Evolutionary conservation across 2,888 invertebrate species (phyloP), one percentile per base, ranked within the genome.

Genomic region (Nephrotoma appendiculata): DNA sequence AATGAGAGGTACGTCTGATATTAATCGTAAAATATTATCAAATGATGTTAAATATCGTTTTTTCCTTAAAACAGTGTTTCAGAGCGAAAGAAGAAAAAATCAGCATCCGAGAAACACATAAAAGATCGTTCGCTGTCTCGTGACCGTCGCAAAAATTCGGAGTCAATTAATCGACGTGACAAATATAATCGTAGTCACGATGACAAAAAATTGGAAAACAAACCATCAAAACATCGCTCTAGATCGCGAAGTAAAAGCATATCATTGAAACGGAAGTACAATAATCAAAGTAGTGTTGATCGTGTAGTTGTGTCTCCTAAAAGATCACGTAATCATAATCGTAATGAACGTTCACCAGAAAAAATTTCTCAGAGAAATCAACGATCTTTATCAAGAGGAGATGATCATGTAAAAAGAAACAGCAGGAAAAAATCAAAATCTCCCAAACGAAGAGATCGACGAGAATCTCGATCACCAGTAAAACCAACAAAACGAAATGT

Each of bases 1-100:
- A 93, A 85, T 45, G 44, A 85, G 43, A 85, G 85, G 85, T 44
- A 12, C 11, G 44, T 31, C 41, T 84, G n/a, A n/a, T 83, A n/a
- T n/a, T 11, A 48, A n/a, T 48, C 3, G 2, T 48, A 11, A 12
- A 12, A 12, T 48, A 48, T 48, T 48, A 2, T 31, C 31, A 2
- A 2, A 31, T 31, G 31, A 31, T 31, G 31, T 41, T 71, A 71
- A 71, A n/a, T 71, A 42, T 31, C 7, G 6, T 84, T 71, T 12
- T 48, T n/a, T 48, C n/a, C n/a, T 48, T 48, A 48, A n/a, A 1
- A 6, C 42, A 84, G 41, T 43, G 42, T 42, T 42, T 84, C 41
- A 42, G 84, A 84, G n/a, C 12, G 71, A 71, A 84, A 84, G 5
- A 84, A 84, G 43, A 42, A 41, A 15, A 84, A 84, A 84, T 43